Percentiles rank a stretch among this genome's conserved stretches.
phyloP scores from a whole-genome alignment of 2,113 vertebrate species.

The Pandion haliaetus region DNA sequence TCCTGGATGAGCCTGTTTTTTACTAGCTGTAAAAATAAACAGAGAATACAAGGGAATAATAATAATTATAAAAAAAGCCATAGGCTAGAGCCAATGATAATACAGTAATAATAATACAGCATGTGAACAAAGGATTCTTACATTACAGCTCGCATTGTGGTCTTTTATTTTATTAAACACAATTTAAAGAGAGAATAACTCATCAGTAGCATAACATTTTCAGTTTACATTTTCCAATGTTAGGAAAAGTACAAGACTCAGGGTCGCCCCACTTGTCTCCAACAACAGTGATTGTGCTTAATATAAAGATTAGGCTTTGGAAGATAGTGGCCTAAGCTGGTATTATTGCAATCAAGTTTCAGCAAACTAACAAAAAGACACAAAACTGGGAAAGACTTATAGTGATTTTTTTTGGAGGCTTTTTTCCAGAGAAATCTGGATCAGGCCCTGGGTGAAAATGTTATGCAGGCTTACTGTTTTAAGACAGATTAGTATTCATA shows the following conservation, averaged over 20 bases:
- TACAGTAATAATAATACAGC: not conserved
- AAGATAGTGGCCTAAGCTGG: not conserved
- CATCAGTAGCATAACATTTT: not conserved
- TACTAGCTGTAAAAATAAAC: conserved; percentile 33
- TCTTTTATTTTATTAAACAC: not conserved
- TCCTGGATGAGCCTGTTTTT: conserved; percentile 24
- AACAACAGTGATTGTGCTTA: rapidly evolving
- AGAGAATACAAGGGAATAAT: conserved; percentile 11
- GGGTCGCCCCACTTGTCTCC: not conserved
- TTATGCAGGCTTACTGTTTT: not conserved
- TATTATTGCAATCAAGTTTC: not conserved
- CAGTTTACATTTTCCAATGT: not conserved
- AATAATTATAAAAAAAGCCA: not conserved
- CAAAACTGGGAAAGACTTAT: not conserved
- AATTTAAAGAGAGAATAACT: not conserved
- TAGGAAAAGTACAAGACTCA: not conserved
- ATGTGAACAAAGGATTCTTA: not conserved
- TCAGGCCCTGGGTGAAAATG: not conserved
- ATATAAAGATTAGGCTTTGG: not conserved
- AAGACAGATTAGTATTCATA: not conserved
- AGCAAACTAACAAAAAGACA: not conserved
- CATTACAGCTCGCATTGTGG: not conserved
- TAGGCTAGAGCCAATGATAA: not conserved
- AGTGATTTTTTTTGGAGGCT: not conserved
- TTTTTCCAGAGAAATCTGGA: not conserved